A percentile compares a stretch with the other conserved stretches of the same genome.
Conservation (phyloP, 1,140 invertebrate species). For the Diprion similis region DNA sequence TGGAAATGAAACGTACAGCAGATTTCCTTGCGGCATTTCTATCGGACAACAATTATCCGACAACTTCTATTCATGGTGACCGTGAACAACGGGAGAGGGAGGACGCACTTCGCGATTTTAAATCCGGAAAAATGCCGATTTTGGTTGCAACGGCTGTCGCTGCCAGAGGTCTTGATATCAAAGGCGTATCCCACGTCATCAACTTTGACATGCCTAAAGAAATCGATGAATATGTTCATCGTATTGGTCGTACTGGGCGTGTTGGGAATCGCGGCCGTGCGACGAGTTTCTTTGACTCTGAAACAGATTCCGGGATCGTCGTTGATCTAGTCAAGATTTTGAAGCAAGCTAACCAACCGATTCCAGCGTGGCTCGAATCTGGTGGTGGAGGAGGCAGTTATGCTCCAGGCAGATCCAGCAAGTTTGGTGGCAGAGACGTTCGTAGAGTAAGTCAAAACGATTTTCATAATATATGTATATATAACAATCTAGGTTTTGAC, state of each 20-base stretch:
- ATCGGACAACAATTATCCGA: slow-evolving; percentile 71
- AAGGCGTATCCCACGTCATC: slow-evolving; percentile 84
- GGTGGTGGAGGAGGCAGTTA: slow-evolving; percentile 51
- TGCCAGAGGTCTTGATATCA: slow-evolving; percentile 87
- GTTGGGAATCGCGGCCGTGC: slow-evolving; percentile 91
- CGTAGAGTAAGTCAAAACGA: slow-evolving; percentile 45
- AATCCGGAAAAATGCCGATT: slow-evolving; percentile 74
- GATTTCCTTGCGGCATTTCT: slow-evolving; percentile 86
- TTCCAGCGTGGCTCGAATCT: slow-evolving; percentile 69
- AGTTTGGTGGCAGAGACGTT: slow-evolving; percentile 66
- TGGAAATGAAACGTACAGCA: slow-evolving; percentile 86
- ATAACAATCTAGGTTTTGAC: slow-evolving; percentile 16
- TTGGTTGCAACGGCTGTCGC: slow-evolving; percentile 95
- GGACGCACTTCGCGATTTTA: slow-evolving; percentile 85
- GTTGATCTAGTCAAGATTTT: slow-evolving; percentile 76
- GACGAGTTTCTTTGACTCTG: slow-evolving; percentile 83
- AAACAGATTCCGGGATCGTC: slow-evolving; percentile 68
- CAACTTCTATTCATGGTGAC: slow-evolving; percentile 95
- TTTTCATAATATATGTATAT: slow-evolving; percentile 18
- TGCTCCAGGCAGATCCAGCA: slow-evolving; percentile 32
- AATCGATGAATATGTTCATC: slow-evolving; percentile 94
- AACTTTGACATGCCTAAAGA: slow-evolving; percentile 90
- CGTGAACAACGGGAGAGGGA: slow-evolving; percentile 89
- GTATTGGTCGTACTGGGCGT: slow-evolving; percentile 93
- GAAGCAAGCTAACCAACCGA: slow-evolving; percentile 66